Percentiles rank a stretch among this genome's conserved stretches.
phyloP scores from a whole-genome alignment of 2,797 vertebrate genomes.

The Nyctalus aviator region DNA sequence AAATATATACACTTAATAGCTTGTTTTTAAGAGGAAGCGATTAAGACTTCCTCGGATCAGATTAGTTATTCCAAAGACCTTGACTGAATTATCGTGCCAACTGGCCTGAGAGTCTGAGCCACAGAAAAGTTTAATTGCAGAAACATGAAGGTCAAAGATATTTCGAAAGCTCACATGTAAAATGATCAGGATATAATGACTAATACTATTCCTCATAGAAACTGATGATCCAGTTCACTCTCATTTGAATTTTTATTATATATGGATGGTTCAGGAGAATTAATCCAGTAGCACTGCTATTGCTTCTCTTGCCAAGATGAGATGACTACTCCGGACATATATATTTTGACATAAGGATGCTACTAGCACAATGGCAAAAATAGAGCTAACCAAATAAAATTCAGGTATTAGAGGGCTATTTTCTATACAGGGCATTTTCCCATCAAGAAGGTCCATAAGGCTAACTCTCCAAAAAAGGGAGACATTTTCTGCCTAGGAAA shows the following conservation, averaged over 20 bases:
- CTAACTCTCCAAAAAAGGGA: conserved; percentile 18
- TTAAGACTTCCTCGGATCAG: not conserved
- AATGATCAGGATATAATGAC: not conserved
- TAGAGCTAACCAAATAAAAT: conserved; percentile 13
- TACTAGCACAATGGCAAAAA: not conserved
- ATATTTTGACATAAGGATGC: not conserved
- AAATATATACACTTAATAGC: not conserved
- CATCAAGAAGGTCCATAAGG: not conserved
- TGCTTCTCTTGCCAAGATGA: not conserved
- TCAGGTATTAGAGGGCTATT: not conserved
- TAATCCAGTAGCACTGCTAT: not conserved
- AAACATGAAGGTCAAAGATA: not conserved
- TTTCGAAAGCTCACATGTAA: not conserved
- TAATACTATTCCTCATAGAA: not conserved
- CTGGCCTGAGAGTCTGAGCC: not conserved
- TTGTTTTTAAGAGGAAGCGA: not conserved
- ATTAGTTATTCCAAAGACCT: not conserved
- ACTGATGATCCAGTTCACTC: not conserved
- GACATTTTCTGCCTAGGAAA: conserved; percentile 29
- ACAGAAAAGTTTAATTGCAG: not conserved
- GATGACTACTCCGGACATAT: not conserved
- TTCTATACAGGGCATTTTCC: conserved; percentile 8
- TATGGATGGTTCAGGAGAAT: not conserved
- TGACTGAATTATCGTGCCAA: not conserved
- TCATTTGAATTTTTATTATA: not conserved